Evolutionary conservation across 53 echinoderm and acorn worm species (phyloP), one percentile per base, ranked within the genome.

Genomic region (Hippasteria phrygiana): DNA sequence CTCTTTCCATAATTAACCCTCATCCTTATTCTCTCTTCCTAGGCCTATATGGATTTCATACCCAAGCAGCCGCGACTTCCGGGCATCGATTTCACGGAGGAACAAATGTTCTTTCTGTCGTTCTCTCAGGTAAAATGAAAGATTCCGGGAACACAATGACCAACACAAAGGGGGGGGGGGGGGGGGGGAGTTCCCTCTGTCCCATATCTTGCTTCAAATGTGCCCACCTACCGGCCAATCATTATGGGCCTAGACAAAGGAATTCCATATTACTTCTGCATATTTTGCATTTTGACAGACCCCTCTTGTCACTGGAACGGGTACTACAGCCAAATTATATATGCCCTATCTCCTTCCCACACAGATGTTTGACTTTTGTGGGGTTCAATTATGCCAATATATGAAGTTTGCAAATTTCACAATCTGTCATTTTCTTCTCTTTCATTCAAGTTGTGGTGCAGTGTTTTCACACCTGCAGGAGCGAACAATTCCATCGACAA

Each of bases 31-130:
- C 38, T 32, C 8, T 0, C 14, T 22, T 22, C 71, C 0, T 47
- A 96, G 97, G 97, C 93, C 2, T 96, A 95, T 47, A 67, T 72
- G 42, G 83, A 88, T 24, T 78, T 73, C 22, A 88, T 83, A n/a
- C 69, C 88, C 12, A 83, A 47, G 33, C 77, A 87, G 5, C 83
- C 66, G 31, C 81, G 20, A 1, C 84, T 96, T n/a, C 97, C 97
- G 0, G 95, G 97, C 14, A 34, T 96, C 12, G 43, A 93, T 69
- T 79, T 78, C 26, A 93, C 80, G 4, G 75, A 88, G 26, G 91
- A 96, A 77, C 95, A 96, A 65, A 73, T 96, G 67, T 93, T 96
- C 86, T 96, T 93, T 75, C 53, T 95, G 46, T 95, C 92, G 65
- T 95, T 90, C 31, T 95, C 93, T 26, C 97, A 96, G 93, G 95